Conservation (phyloP, 2,113 vertebrate species). For the Neomonachus schauinslandi region DNA sequence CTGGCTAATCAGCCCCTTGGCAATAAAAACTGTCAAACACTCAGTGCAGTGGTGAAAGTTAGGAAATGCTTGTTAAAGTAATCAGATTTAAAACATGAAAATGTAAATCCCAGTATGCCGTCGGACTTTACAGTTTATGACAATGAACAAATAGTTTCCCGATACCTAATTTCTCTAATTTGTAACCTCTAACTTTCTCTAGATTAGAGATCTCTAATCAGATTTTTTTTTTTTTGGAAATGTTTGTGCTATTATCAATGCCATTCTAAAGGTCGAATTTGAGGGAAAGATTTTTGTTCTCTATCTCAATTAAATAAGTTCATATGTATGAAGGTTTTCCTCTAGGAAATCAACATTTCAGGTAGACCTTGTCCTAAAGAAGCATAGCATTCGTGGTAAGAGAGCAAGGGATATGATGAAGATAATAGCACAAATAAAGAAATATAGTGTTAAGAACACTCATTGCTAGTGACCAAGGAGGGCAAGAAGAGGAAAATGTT, state of each 20-base stretch:
- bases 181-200: not conserved
- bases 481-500: not conserved
- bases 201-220: not conserved
- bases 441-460: too few species aligned
- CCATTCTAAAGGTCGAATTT: not conserved
- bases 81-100: constrained; percentile 65
- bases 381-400: not conserved
- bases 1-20: constrained; percentile 59
- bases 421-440: not conserved
- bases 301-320: not conserved
- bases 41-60: not conserved
- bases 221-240: not conserved
- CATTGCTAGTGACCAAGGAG: fast-evolving
- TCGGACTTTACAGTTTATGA: constrained; percentile 19
- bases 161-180: not conserved
- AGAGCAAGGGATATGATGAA: not conserved
- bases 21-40: constrained; percentile 66
- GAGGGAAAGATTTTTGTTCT: not conserved
- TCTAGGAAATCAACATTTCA: not conserved
- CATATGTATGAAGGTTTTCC: not conserved
- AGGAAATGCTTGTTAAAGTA: constrained; percentile 58
- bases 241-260: not conserved
- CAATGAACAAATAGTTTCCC: not conserved
- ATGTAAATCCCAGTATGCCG: not conserved
- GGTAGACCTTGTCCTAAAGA: not conserved